Evolutionary conservation across 2,797 vertebrate genomes (phyloP).

Genomic region (Chromis chromis): DNA sequence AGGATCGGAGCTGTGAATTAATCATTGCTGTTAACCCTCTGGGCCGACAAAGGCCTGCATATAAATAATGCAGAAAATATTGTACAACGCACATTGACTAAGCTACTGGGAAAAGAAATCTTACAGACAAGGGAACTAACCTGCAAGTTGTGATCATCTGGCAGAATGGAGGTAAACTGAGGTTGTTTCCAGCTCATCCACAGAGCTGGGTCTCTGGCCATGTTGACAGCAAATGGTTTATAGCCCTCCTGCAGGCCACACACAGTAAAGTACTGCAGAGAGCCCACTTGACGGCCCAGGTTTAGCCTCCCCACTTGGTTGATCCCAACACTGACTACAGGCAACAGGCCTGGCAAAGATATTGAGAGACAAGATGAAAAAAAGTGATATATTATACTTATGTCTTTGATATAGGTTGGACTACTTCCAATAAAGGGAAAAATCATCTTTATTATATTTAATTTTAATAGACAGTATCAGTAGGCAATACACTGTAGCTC

Average conservation of each 20-base stretch:
- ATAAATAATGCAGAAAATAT: background rate
- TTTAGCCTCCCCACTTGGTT: constrained; percentile 94
- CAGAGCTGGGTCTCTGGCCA: constrained; percentile 90
- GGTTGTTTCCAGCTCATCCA: constrained; percentile 95
- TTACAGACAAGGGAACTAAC: constrained; percentile 70
- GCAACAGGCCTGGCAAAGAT: constrained; percentile 88
- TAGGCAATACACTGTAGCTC: background rate
- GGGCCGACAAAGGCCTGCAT: background rate
- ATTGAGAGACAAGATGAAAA: background rate
- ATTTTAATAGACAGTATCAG: background rate
- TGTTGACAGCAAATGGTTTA: constrained; percentile 93
- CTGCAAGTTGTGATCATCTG: constrained; percentile 89
- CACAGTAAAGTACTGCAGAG: constrained; percentile 90
- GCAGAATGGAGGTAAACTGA: constrained; percentile 88
- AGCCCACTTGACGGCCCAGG: constrained; percentile 88
- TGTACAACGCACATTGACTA: background rate
- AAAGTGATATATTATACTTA: no score
- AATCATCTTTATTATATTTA: background rate
- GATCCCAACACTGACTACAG: constrained; percentile 90
- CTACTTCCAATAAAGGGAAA: no score
- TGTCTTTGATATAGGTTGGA: background rate
- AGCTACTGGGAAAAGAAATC: background rate
- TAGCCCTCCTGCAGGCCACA: constrained; percentile 95
- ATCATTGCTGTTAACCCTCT: background rate
- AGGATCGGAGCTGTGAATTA: constrained; percentile 35